Conservation (phyloP, 2,113 vertebrate genomes). For the Dendrocopos noguchii region DNA sequence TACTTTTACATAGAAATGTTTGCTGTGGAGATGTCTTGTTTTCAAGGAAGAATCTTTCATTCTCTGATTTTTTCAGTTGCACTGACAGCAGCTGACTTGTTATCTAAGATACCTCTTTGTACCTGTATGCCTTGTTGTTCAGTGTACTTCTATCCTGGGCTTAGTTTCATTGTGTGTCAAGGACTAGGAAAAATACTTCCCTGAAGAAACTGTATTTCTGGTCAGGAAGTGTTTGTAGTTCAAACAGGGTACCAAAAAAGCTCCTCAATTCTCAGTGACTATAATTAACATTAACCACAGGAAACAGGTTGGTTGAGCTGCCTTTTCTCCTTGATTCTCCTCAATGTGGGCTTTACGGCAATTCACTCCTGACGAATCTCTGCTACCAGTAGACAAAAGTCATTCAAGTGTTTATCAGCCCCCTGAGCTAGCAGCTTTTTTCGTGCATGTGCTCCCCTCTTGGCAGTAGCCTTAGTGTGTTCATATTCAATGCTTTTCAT, state of each 20-base stretch:
- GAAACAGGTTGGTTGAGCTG: background rate
- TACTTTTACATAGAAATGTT: background rate
- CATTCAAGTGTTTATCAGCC: background rate
- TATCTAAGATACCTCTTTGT: background rate
- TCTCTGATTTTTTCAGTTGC: background rate
- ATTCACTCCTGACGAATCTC: background rate
- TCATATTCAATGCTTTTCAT: background rate
- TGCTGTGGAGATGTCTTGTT: background rate
- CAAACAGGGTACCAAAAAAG: background rate
- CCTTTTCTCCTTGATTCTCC: background rate
- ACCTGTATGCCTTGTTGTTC: background rate
- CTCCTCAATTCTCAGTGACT: background rate
- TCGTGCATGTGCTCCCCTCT: constrained; percentile 39
- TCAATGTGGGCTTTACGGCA: background rate
- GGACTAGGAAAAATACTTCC: background rate
- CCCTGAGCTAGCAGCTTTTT: constrained; percentile 16
- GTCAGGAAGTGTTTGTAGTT: background rate
- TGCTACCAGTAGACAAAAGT: background rate
- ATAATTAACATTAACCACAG: background rate
- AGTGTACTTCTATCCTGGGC: background rate
- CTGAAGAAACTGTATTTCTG: background rate
- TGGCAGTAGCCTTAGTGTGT: constrained; percentile 2
- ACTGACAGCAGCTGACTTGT: background rate
- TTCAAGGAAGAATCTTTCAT: background rate
- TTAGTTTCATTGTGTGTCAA: background rate